A percentile compares a stretch with the other conserved stretches of the same genome.
phyloP scores from a whole-genome alignment of 2,113 vertebrate genomes.

The Fulmarus glacialis region DNA sequence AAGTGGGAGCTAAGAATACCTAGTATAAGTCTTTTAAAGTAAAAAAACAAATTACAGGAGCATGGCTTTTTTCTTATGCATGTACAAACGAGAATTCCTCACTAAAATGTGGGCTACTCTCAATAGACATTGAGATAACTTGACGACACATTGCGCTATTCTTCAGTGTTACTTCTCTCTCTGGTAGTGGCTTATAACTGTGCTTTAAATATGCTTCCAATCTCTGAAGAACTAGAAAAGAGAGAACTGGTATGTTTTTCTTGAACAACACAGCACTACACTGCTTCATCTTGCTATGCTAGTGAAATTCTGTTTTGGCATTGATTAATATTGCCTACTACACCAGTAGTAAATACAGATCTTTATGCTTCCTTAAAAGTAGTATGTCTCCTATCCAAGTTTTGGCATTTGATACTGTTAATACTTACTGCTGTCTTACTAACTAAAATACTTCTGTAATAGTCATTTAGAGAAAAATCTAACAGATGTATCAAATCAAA shows the following conservation, averaged over 20 bases:
- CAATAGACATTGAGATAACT: not conserved
- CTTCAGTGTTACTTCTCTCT: not conserved
- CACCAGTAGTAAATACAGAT: not conserved
- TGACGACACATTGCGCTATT: not conserved
- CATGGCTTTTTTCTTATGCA: not conserved
- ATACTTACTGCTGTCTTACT: not conserved
- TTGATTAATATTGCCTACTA: not conserved
- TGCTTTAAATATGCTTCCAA: not conserved
- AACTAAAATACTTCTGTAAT: not conserved
- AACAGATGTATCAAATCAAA: not conserved
- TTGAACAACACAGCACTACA: not conserved
- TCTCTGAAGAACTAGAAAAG: not conserved
- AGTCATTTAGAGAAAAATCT: not conserved
- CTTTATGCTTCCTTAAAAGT: not conserved
- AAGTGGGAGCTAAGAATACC: not conserved
- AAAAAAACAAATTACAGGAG: not conserved
- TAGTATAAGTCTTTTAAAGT: not conserved
- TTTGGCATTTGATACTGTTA: not conserved
- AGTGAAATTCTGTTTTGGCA: not conserved
- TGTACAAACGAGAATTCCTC: not conserved
- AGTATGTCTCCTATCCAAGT: not conserved
- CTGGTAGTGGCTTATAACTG: not conserved
- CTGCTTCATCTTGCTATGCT: not conserved
- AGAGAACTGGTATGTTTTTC: not conserved
- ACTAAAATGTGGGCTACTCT: not conserved